These are phyloP conservation scores for Siniperca obscura DNA, from an alignment of 2,797 vertebrate species.

Conservation along the genomic window DNA sequence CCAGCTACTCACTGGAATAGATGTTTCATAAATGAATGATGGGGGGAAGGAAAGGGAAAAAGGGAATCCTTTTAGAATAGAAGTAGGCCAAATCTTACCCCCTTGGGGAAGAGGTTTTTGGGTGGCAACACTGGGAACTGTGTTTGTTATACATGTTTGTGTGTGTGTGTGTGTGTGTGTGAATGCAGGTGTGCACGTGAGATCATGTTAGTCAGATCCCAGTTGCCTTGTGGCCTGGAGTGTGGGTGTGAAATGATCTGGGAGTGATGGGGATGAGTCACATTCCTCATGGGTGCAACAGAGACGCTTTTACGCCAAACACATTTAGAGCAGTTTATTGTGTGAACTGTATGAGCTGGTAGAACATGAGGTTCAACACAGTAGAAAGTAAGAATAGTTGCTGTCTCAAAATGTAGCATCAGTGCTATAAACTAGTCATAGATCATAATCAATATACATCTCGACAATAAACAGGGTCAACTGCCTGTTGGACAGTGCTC, in stretches of 20 bases:
- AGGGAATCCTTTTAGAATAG: constrained; percentile 20
- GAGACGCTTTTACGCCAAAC: background rate
- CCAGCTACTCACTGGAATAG: constrained; percentile 18
- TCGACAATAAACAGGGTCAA: background rate
- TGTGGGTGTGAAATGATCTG: constrained; percentile 43
- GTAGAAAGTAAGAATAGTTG: background rate
- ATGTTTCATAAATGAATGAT: constrained; percentile 55
- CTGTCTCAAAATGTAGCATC: background rate
- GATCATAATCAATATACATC: background rate
- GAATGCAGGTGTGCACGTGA: constrained; percentile 24
- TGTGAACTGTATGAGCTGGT: background rate
- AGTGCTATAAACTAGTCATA: background rate
- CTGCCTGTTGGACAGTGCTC: background rate
- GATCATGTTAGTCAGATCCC: constrained; percentile 22
- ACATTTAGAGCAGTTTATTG: constrained; percentile 19
- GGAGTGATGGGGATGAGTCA: constrained; percentile 46
- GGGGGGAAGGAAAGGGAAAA: background rate
- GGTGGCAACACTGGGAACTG: background rate
- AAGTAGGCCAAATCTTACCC: constrained; percentile 29
- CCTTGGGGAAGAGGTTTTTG: background rate
- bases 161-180: constrained; percentile 30
- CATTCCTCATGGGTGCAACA: constrained; percentile 16
- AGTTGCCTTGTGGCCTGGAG: background rate
- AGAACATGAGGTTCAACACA: background rate
- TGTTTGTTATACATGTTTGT: constrained; percentile 19